These are phyloP conservation scores for Mustela lutreola DNA, from an alignment of 2,113 vertebrate genomes.

Conservation along the genomic window DNA sequence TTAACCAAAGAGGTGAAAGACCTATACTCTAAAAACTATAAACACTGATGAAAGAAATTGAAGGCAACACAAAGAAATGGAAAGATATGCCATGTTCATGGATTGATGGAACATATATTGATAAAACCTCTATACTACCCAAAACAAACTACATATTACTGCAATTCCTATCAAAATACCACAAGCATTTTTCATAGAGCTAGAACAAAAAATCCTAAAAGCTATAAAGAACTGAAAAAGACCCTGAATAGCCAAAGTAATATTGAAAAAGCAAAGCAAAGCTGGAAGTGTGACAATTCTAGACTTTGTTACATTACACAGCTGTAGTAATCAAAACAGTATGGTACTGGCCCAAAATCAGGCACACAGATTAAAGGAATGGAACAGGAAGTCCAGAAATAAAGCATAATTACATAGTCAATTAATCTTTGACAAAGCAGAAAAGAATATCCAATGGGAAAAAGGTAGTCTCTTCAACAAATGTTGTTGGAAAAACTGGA, in stretches of 20 bases:
- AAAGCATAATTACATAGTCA: not conserved
- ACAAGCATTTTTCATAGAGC: not conserved
- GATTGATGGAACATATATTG: not conserved
- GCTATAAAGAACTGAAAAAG: no score
- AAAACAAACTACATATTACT: not conserved
- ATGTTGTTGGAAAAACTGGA: no score
- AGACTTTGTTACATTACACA: not conserved
- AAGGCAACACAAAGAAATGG: no score
- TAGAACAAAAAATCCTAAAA: no score
- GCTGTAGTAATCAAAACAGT: not conserved
- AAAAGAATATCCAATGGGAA: no score
- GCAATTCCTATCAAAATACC: not conserved
- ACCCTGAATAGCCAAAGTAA: no score
- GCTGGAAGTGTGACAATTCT: not conserved
- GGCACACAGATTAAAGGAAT: not conserved
- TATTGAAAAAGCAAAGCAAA: not conserved
- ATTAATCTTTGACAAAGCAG: no score
- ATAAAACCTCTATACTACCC: not conserved
- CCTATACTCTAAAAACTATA: not conserved
- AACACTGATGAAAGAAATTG: no score
- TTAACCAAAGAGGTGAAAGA: not conserved
- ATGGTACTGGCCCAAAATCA: not conserved
- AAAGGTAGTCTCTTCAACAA: no score
- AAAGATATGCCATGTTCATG: not conserved
- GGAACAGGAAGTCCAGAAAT: not conserved